Base-by-base conservation (phyloP, 2,888 invertebrate species). In the Apodemia mormo region DNA sequence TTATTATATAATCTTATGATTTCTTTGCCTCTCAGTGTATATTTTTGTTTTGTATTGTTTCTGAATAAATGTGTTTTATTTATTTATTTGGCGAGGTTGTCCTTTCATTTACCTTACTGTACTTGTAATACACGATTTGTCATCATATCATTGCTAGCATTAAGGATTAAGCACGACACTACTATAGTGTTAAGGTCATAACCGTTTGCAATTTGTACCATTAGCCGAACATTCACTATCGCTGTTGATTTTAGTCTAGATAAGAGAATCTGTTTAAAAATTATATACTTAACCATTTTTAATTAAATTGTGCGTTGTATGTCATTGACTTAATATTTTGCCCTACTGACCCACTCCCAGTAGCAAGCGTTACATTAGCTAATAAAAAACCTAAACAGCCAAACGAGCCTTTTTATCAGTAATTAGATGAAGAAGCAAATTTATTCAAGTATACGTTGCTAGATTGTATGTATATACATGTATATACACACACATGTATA, bases 271-370 rank as follows among this genome's bases (percentile, higher is more conserved):
- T 5, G 14, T n/a, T 52, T n/a, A n/a, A 52, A 52, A 45, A 45
- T 12, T 45, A 54, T 22, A 54, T 22, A 54, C 3, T 49, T 52
- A n/a, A n/a, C 1, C 1, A 6, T 7, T 54, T 45, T 22, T 54
- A 8, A 22, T n/a, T 6, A 52, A 22, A 14, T 0, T 14, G 37
- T 7, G 37, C 33, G 61, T 37, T 54, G 52, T 54, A 22, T 22
- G 52, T 6, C 29, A 64, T 37, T 37, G 37, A 64, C 37, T 64
- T 33, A 37, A 14, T 33, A 12, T 58, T 30, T 58, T 37, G 37
- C n/a, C 37, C 61, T 14, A 64, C 61, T 64, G 37, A 64, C 61
- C 61, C 61, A 64, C 14, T 64, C 61, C 37, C 61, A 64, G 61
- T 33, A 61, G 61, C 14, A 64, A 37, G n/a, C 14, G 33, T n/a